A percentile compares a stretch with the other conserved stretches of the same genome.
phyloP scores from a whole-genome alignment of 2,888 invertebrate genomes.

The Chorisops tibialis region DNA sequence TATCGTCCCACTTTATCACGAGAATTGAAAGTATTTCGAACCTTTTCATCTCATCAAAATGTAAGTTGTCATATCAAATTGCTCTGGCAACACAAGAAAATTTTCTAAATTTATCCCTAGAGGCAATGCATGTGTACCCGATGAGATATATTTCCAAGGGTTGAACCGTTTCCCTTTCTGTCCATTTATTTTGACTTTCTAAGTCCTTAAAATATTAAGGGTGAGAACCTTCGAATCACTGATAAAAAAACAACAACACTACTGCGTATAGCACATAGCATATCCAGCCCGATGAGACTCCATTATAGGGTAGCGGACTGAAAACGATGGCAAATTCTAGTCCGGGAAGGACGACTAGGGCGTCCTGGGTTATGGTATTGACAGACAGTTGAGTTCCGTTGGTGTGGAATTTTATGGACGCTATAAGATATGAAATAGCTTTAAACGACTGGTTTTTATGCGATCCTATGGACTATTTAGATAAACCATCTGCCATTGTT shows the following conservation, averaged over 20 bases:
- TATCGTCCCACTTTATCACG: too few relatives aligned
- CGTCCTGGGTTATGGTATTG: neutral
- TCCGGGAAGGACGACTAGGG: neutral
- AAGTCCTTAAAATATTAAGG: slow-evolving; percentile 4
- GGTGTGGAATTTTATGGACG: slow-evolving; percentile 3
- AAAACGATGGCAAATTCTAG: slow-evolving; percentile 6
- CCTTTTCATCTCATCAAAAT: neutral
- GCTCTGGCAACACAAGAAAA: neutral
- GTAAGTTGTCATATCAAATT: slow-evolving; percentile 6
- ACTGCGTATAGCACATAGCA: neutral
- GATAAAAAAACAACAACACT: neutral
- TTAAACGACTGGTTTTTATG: slow-evolving; percentile 9
- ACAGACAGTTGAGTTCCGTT: slow-evolving; percentile 8
- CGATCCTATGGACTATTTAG: slow-evolving; percentile 10
- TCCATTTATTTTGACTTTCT: slow-evolving; percentile 1
- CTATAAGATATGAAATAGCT: slow-evolving; percentile 8
- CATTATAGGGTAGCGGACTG: slow-evolving; percentile 3
- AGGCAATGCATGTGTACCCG: neutral
- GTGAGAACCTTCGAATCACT: neutral
- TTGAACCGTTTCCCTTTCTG: slow-evolving; percentile 2
- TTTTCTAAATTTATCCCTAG: neutral
- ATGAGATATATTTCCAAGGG: neutral
- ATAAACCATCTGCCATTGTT: slow-evolving; percentile 11
- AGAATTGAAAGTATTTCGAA: neutral
- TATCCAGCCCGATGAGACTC: neutral